Evolutionary conservation across 2,797 vertebrate species (phyloP).

Genomic region (Schizopygopsis pylzovi): DNA sequence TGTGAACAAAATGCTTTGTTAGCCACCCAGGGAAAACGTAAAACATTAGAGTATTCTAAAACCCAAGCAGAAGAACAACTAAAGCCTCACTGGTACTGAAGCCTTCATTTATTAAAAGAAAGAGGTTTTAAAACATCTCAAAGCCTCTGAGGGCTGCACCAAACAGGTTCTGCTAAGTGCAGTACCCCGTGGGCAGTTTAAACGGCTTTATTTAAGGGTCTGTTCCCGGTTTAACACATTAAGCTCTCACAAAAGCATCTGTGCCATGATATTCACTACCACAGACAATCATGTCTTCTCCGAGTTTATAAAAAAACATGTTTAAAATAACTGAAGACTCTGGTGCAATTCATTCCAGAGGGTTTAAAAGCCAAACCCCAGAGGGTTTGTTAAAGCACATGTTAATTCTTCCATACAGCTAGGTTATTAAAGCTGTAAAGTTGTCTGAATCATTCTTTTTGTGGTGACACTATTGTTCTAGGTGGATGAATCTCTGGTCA

Average conservation of each 20-base stretch:
- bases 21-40: neutral
- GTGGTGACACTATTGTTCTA: slow-evolving; percentile 7
- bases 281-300: neutral
- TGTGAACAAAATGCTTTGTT: slow-evolving; percentile 7
- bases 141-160: neutral
- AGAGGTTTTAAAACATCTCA: neutral
- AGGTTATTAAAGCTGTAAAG: neutral
- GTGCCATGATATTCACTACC: neutral
- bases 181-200: neutral
- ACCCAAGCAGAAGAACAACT: neutral
- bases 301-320: neutral
- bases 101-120: neutral
- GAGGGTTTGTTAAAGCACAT: neutral
- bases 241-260: neutral
- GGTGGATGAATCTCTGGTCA: neutral
- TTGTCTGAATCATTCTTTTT: slow-evolving; percentile 2
- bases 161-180: neutral
- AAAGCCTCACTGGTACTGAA: slow-evolving; percentile 2
- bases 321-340: neutral
- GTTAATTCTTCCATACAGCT: neutral
- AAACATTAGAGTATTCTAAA: neutral
- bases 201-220: slow-evolving; percentile 4
- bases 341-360: neutral
- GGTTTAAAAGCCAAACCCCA: neutral
- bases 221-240: neutral